Percentiles rank a stretch among this genome's conserved stretches.
phyloP scores from a whole-genome alignment of 1,140 invertebrate species.

The Lethocerus indicus region DNA sequence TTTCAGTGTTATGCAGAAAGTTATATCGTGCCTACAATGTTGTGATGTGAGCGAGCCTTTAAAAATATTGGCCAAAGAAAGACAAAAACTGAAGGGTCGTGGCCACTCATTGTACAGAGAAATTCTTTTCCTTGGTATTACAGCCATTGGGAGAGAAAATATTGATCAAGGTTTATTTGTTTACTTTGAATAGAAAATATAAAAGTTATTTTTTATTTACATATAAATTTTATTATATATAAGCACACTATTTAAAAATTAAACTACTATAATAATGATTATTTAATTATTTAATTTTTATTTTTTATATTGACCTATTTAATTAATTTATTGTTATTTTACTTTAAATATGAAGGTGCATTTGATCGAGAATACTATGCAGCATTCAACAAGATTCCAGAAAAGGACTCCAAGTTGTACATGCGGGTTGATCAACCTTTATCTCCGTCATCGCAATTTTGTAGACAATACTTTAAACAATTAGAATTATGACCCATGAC shows the following conservation, averaged over 20 bases:
- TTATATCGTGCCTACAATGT: constrained; percentile 53
- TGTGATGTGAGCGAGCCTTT: constrained; percentile 61
- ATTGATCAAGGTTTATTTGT: constrained; percentile 48
- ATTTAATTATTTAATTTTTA: too few species aligned
- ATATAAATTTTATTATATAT: too few species aligned
- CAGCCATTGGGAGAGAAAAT: constrained; percentile 60
- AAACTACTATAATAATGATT: too few species aligned
- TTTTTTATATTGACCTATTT: neutral
- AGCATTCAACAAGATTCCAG: constrained; percentile 46
- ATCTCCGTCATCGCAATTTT: constrained; percentile 31
- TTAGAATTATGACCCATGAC: constrained; percentile 14
- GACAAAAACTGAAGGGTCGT: constrained; percentile 35
- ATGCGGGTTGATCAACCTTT: constrained; percentile 34
- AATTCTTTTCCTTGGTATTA: constrained; percentile 76
- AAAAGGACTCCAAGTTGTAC: constrained; percentile 26
- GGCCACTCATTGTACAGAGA: constrained; percentile 72
- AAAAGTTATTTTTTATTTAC: neutral
- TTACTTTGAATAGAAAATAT: neutral
- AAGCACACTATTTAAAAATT: too few species aligned
- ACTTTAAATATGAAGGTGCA: constrained; percentile 37
- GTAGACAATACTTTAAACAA: constrained; percentile 30
- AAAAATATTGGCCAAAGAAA: constrained; percentile 51
- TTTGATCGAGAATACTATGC: constrained; percentile 78
- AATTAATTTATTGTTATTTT: constrained; percentile 9
- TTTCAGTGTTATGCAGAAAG: constrained; percentile 56